Evolutionary conservation across 1,140 invertebrate genomes (phyloP), one percentile per base, ranked within the genome.

Genomic region (Brachionus plicatilis): DNA sequence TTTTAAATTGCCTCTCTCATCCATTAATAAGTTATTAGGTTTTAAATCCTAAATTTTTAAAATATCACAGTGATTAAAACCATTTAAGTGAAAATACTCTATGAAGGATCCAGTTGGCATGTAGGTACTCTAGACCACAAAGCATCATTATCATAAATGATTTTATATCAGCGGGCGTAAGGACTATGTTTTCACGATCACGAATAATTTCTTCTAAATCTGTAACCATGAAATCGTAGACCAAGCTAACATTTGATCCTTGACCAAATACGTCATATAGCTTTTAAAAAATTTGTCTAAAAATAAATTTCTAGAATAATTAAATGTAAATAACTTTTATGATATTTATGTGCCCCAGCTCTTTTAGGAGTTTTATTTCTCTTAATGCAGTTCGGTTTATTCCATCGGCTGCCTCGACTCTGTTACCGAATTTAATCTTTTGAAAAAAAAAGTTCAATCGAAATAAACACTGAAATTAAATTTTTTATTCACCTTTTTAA

Each of bases 211-310:
- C 79, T 91, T 99, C 98, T 86, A 99, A 91, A 91, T 99, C 98
- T 33, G 97, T 99, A 88, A 99, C 96, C 97, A 99, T 99, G 87
- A 97, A 99, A 89, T 99, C 97, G 91, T 99, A 99, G 0, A 99
- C 97, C 24, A 99, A 91, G 60, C 96, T 98, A n/a, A 99, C 94
- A 92, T 98, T 99, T 27, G 96, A 98, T 89, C 70, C 65, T 17
- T 97, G 94, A 41, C 97, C 97, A 92, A 99, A 98, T 4, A 99
- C 96, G 93, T 99, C 97, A 91, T 92, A 87, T 85, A 93, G 86
- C 90, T 91, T 86, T 53, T 89, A 90, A n/a, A 33, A 68, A 85
- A 85, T 83, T n/a, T 84, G 24, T 50, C 56, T 47, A 65, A 85
- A 68, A 27, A 24, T 65, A 68, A 82, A 27, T 9, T 33, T 2